A percentile compares a stretch with the other conserved stretches of the same genome.
Conservation (phyloP, 35 echinoderm and acorn worm species). For the Ptychodera flava region DNA sequence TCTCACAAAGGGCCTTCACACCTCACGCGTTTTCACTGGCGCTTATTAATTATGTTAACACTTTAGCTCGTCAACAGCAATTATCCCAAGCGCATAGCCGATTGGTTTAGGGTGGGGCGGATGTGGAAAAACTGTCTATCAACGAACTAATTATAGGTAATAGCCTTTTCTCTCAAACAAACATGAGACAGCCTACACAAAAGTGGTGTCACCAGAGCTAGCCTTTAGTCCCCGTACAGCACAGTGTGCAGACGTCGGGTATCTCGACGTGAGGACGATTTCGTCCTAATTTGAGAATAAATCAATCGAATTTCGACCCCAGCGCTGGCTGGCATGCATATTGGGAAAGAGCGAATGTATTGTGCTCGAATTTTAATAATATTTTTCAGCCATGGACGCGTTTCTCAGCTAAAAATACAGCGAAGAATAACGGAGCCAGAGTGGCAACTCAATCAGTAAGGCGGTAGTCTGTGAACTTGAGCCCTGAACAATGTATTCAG, state of each 20-base stretch:
- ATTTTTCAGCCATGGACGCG: background rate
- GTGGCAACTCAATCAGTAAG: background rate
- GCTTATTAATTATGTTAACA: conserved; percentile 99
- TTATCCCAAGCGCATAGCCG: conserved; percentile 54
- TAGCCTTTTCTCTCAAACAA: conserved; percentile 31
- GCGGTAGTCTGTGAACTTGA: background rate
- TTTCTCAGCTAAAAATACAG: conserved; percentile 1
- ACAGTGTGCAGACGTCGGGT: no score
- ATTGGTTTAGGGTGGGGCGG: conserved; percentile 51
- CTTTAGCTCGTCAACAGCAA: conserved; percentile 96
- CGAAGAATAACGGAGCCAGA: background rate
- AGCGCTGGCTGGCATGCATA: background rate
- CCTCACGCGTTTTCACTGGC: conserved; percentile 87
- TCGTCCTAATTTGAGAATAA: background rate
- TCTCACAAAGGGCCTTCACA: conserved; percentile 85
- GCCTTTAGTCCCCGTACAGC: no score
- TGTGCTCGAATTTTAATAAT: background rate
- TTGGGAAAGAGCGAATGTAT: background rate
- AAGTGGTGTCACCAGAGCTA: conserved; percentile 5
- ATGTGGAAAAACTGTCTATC: conserved; percentile 65
- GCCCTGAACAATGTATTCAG: background rate
- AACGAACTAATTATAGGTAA: conserved; percentile 60
- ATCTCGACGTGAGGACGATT: no score
- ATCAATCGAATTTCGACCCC: background rate
- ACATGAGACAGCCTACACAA: conserved; percentile 4